Percentiles rank a stretch among this genome's conserved stretches.
Evolutionary conservation across 2,888 invertebrate genomes (phyloP).

Genomic region (Xylota sylvarum): DNA sequence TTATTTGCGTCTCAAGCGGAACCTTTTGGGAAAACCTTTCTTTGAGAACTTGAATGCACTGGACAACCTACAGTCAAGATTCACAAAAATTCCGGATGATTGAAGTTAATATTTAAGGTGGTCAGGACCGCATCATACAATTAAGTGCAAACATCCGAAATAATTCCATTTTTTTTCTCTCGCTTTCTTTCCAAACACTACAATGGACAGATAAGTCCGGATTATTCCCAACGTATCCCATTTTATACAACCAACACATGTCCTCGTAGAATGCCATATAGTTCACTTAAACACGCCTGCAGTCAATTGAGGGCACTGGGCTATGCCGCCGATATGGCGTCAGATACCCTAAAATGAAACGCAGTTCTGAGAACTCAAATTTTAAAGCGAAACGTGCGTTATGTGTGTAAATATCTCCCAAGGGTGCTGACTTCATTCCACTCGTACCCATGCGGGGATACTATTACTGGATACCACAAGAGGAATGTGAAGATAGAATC

Average conservation of each 20-base stretch:
- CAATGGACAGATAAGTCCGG: too few species aligned
- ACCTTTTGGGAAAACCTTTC: too few species aligned
- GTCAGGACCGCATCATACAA: too few species aligned
- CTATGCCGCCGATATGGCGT: not conserved
- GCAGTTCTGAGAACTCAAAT: slow-evolving; percentile 10
- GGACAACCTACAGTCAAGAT: too few species aligned
- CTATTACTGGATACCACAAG: slow-evolving; percentile 6
- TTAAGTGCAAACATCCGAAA: too few species aligned
- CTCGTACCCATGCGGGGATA: slow-evolving; percentile 14
- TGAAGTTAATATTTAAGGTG: too few species aligned
- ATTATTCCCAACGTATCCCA: not conserved
- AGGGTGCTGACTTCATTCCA: slow-evolving; percentile 39
- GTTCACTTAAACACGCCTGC: not conserved
- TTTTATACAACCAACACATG: not conserved
- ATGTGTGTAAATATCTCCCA: slow-evolving; percentile 48
- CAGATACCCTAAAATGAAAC: slow-evolving; percentile 3
- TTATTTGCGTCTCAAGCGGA: too few species aligned
- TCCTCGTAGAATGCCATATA: not conserved
- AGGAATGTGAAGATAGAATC: slow-evolving; percentile 35
- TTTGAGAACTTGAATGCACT: too few species aligned
- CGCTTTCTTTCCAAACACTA: too few species aligned
- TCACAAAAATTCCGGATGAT: too few species aligned
- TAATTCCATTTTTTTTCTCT: too few species aligned
- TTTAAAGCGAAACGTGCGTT: slow-evolving; percentile 25
- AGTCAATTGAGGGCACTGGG: not conserved